Conservation (phyloP, 2,113 vertebrate genomes). For the Megalops atlanticus region DNA sequence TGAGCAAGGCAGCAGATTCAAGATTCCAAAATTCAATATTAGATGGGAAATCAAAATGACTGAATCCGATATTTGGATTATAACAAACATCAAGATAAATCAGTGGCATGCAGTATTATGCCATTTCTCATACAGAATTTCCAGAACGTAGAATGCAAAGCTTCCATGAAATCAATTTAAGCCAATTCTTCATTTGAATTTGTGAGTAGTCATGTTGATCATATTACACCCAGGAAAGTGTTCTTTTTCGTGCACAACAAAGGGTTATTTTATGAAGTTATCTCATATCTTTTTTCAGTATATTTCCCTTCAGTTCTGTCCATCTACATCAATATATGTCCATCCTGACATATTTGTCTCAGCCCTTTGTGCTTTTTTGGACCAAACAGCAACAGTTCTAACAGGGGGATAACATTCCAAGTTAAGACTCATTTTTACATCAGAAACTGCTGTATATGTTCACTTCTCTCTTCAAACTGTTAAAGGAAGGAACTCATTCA, state of each 20-base stretch:
- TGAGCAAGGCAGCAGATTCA: background rate
- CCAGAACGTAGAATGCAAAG: background rate
- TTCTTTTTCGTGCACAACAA: background rate
- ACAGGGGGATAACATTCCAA: too few species aligned
- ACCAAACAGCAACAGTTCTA: too few species aligned
- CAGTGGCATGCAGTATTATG: background rate
- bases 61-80: background rate
- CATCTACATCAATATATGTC: too few species aligned
- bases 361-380: too few species aligned
- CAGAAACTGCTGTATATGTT: too few species aligned
- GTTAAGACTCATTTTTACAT: too few species aligned
- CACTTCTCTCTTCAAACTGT: background rate
- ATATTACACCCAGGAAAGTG: background rate
- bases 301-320: too few species aligned
- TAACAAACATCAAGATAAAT: background rate
- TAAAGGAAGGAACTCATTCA: too few species aligned
- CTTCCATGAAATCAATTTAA: slow-evolving; percentile 4
- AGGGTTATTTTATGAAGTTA: background rate
- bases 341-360: too few species aligned
- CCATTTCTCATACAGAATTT: background rate
- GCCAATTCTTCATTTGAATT: background rate
- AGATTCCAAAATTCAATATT: background rate
- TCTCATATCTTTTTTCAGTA: background rate
- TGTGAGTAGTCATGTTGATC: background rate
- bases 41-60: background rate